phyloP scores from a whole-genome alignment of 1,140 invertebrate genomes.

The Calliopsis andreniformis region DNA sequence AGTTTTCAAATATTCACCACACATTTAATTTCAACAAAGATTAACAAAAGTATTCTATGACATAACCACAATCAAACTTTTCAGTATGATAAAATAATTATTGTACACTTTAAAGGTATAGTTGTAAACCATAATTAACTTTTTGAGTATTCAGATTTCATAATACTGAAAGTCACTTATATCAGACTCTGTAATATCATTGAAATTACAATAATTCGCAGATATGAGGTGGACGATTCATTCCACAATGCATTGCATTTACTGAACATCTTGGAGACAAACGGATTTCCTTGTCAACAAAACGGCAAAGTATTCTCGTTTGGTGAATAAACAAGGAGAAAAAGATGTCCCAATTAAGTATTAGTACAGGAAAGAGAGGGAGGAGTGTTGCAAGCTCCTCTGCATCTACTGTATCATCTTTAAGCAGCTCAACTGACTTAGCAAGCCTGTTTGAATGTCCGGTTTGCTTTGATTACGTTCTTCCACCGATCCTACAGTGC shows the following conservation, averaged over 20 bases:
- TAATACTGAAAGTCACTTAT: not conserved
- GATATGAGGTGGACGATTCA: constrained; percentile 45
- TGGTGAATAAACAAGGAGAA: constrained; percentile 40
- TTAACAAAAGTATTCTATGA: not conserved
- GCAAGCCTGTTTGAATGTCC: constrained; percentile 99
- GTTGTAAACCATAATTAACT: not conserved
- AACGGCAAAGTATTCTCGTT: constrained; percentile 27
- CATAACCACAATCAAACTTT: constrained; percentile 2
- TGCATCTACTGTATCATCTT: constrained; percentile 75
- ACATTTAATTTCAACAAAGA: not conserved
- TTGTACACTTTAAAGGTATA: not conserved
- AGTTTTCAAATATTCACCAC: no score
- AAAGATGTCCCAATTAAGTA: constrained; percentile 79
- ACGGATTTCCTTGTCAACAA: constrained; percentile 21
- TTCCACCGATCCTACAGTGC: constrained; percentile 96
- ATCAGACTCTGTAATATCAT: not conserved
- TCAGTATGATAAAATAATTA: not conserved
- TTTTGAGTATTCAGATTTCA: not conserved
- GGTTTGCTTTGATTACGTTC: constrained; percentile 99
- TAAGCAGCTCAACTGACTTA: constrained; percentile 88
- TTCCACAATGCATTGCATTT: constrained; percentile 32
- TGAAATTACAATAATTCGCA: constrained; percentile 49
- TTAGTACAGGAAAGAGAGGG: constrained; percentile 78
- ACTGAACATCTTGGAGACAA: constrained; percentile 6
- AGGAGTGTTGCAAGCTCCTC: constrained; percentile 78